phyloP scores from a whole-genome alignment of 2,797 vertebrate species.

The Lutjanus campechanus region DNA sequence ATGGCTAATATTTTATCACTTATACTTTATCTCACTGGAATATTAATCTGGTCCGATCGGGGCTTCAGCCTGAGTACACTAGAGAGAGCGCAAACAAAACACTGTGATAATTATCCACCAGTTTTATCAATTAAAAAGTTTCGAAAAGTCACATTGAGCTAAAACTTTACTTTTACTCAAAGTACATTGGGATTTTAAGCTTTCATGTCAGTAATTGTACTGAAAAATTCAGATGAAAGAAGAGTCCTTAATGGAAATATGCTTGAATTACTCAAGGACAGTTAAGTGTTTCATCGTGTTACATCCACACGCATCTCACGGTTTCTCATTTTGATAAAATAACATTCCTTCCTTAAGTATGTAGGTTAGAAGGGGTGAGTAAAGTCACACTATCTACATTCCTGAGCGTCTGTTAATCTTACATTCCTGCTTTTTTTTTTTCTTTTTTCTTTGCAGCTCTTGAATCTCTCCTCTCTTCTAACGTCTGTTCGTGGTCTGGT shows the following conservation, averaged over 20 bases:
- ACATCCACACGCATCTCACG: background rate
- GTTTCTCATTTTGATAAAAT: background rate
- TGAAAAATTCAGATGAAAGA: background rate
- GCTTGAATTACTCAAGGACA: background rate
- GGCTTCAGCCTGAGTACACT: background rate
- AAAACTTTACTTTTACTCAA: background rate
- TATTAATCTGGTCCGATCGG: background rate
- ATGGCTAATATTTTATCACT: constrained; percentile 20
- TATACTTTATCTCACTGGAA: background rate
- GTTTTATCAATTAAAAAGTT: background rate
- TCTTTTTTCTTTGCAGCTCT: background rate
- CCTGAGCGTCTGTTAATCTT: background rate
- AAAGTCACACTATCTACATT: background rate
- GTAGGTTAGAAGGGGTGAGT: background rate
- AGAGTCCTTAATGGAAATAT: background rate
- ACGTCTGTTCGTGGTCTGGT: background rate
- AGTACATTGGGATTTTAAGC: background rate
- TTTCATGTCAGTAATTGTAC: background rate
- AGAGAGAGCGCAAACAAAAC: constrained; percentile 17
- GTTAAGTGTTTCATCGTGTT: background rate
- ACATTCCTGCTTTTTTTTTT: too few species aligned
- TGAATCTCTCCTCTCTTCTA: background rate
- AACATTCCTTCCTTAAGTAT: background rate
- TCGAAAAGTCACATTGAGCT: constrained; percentile 5
- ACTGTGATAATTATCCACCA: constrained; percentile 12